phyloP scores from a whole-genome alignment of 1,140 invertebrate species.

The Drosophila serrata region DNA sequence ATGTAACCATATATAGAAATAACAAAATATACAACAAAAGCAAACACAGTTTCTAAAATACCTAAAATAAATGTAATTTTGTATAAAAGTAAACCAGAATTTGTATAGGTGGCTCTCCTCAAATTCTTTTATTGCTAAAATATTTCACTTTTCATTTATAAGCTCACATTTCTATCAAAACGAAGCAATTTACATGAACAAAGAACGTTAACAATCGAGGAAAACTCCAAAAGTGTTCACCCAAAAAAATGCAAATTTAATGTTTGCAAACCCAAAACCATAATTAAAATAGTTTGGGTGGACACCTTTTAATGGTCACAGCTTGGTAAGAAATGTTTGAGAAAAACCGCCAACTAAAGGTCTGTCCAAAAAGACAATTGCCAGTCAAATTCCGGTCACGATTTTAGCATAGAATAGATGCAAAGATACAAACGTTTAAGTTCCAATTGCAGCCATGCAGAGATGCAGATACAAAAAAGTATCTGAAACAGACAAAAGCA shows the following conservation, averaged over 20 bases:
- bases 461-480: conserved; percentile 17
- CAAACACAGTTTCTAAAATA: not conserved
- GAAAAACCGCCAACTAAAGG: conserved; percentile 24
- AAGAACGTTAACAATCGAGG: not conserved
- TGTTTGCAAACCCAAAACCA: not conserved
- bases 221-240: not conserved
- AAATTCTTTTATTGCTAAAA: no score
- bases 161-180: not conserved
- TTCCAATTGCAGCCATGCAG: conserved; percentile 20
- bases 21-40: not conserved
- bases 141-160: not conserved
- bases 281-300: conserved; percentile 30
- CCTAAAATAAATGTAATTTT: no score
- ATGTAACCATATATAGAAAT: no score
- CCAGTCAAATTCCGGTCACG: conserved; percentile 62
- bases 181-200: not conserved
- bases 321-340: conserved; percentile 11
- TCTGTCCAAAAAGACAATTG: conserved; percentile 38
- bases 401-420: conserved; percentile 40
- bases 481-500: conserved; percentile 20
- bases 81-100: not conserved
- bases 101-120: not conserved
- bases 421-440: conserved; percentile 11
- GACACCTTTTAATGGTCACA: conserved; percentile 36
- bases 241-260: not conserved